A percentile compares a stretch with the other conserved stretches of the same genome.
Conservation (phyloP, 2,113 vertebrate species). For the Phodopus roborovskii region DNA sequence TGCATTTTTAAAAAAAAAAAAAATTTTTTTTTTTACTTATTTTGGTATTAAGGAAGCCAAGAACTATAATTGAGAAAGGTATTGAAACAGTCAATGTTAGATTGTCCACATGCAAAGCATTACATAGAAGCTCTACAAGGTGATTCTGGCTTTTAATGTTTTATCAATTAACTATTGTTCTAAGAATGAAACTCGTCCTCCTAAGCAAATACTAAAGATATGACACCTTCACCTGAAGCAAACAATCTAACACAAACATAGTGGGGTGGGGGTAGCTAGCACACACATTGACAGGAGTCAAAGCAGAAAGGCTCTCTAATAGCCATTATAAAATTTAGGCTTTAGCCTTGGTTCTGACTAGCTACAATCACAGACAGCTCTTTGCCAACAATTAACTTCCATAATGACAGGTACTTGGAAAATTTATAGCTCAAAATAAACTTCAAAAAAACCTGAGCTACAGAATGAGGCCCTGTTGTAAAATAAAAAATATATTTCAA, state of each 20-base stretch:
- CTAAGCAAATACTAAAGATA: not conserved
- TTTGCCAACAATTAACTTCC: not conserved
- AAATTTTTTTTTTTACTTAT: not conserved
- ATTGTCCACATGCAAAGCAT: not conserved
- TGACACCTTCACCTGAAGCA: not conserved
- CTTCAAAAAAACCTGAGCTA: not conserved
- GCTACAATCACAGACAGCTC: not conserved
- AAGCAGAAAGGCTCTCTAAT: not conserved
- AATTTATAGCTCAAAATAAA: conserved; percentile 23
- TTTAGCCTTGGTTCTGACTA: not conserved
- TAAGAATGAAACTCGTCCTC: not conserved
- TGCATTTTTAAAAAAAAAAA: no score
- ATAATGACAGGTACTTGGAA: not conserved
- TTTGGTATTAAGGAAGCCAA: not conserved
- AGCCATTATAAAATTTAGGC: not conserved
- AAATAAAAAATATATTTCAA: not conserved
- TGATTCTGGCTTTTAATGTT: not conserved
- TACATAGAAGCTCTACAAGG: not conserved
- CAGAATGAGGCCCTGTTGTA: not conserved
- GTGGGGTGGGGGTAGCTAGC: not conserved
- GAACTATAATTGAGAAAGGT: not conserved
- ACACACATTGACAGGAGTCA: not conserved
- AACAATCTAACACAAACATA: not conserved
- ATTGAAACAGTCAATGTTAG: not conserved
- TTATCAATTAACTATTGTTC: not conserved